Evolutionary conservation across 2,888 invertebrate species (phyloP).

Genomic region (Tubulanus polymorphus): DNA sequence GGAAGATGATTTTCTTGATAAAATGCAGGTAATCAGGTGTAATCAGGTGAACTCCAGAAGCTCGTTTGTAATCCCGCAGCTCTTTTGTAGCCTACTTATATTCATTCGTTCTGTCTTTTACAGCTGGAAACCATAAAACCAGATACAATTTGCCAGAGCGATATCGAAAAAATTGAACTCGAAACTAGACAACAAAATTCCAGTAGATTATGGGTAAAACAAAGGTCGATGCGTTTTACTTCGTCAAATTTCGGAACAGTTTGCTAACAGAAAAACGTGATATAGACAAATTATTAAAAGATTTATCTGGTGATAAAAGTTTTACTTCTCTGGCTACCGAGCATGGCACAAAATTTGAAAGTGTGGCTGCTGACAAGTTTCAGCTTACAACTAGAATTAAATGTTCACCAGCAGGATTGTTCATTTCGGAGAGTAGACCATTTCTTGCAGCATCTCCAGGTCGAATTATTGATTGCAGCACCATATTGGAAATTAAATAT

Average conservation of each 20-base stretch:
- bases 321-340: background rate
- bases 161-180: background rate
- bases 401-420: background rate
- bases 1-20: no score
- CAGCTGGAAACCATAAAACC: background rate
- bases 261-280: background rate
- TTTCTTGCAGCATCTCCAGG: background rate
- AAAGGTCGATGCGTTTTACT: background rate
- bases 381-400: no score
- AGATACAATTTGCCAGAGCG: background rate
- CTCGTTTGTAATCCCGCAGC: no score
- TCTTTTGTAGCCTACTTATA: background rate
- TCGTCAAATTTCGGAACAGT: background rate
- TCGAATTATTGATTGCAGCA: background rate
- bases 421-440: background rate
- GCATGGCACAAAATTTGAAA: background rate
- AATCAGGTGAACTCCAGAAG: no score
- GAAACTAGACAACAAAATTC: background rate
- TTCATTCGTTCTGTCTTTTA: background rate
- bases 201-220: background rate
- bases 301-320: background rate
- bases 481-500: background rate
- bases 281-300: background rate
- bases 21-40: no score
- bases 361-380: background rate